Evolutionary conservation across 2,888 invertebrate genomes (phyloP), one percentile per base, ranked within the genome.

Genomic region (Corythucha ciliata): DNA sequence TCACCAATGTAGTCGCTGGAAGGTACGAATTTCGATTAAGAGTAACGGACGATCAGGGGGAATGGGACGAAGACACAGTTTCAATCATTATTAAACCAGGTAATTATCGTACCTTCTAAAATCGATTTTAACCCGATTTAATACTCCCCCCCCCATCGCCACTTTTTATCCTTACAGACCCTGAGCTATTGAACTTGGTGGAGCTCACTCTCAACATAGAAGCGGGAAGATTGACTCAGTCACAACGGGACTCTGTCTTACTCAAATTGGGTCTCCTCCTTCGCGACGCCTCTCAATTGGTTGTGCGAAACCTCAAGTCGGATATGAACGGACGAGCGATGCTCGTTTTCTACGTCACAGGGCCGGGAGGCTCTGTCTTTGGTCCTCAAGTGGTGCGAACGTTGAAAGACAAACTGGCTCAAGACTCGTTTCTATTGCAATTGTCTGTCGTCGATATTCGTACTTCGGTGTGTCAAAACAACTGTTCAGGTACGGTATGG

Each of bases 11-110:
- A 48, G 83, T 88, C 41, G 79, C 84, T 3, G 94, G 93, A 0
- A 78, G 83, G 58, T 94, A 93, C 66, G 79, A 89, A 2, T 93
- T 92, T 65, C 83, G 82, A 63, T 70, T 94, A 52, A 84, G 83
- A n/a, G 92, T 94, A 1, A 82, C 76, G 33, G 94, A 94, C 67
- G 87, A 86, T 59, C 91, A 93, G 67, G 93, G 93, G 0, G 73
- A 87, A 48, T 80, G 80, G 1, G 80, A 79, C 59, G 79, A 81
- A 14, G 91, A 93, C 66, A 81, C 83, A 0, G 88, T 88, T 20
- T 85, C 84, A 48, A 76, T 94, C 61, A 78, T 83, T 61, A 85
- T 94, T 1, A 86, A 87, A 65, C 69, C 72, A 62, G 74, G 77
- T 75, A 65, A n/a, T 21, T 48, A 6, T 27, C 27, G 24, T 8